phyloP scores from a whole-genome alignment of 2,797 vertebrate genomes.

The Alauda arvensis region DNA sequence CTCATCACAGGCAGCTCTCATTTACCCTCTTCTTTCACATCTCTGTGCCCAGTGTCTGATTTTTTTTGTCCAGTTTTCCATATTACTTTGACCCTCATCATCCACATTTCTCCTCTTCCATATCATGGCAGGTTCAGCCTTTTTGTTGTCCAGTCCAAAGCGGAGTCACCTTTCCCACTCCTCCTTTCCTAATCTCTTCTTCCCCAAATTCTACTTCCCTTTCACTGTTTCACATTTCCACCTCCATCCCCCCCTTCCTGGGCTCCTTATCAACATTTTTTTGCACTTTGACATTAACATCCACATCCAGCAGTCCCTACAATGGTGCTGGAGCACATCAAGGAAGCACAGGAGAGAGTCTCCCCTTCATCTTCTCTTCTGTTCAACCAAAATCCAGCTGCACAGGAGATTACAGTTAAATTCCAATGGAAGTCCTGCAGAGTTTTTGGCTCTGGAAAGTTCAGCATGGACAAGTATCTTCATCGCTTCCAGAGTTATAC shows the following conservation, averaged over 20 bases:
- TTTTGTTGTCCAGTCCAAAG: not conserved
- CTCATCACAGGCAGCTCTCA: no score
- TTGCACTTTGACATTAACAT: not conserved
- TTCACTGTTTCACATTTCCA: not conserved
- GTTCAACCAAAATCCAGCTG: not conserved
- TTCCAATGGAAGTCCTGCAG: accelerated
- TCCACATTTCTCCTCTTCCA: not conserved
- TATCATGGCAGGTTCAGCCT: not conserved
- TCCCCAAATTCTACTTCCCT: not conserved
- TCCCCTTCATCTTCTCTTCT: no score
- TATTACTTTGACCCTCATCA: not conserved
- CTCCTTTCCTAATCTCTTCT: not conserved
- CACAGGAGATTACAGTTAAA: not conserved
- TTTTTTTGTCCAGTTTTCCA: no score
- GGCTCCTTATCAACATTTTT: not conserved
- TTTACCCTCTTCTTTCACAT: not conserved
- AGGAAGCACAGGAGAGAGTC: not conserved
- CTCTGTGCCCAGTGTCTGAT: not conserved
- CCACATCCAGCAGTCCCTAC: not conserved
- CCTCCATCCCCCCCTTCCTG: not conserved
- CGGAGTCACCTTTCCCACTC: not conserved
- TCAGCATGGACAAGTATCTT: not conserved
- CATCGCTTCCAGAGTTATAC: not conserved
- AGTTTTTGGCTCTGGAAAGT: not conserved
- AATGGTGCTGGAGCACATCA: not conserved